Percentiles rank a stretch among this genome's conserved stretches.
phyloP scores from a whole-genome alignment of 2,888 invertebrate species.

The Philhelius pedissequus region DNA sequence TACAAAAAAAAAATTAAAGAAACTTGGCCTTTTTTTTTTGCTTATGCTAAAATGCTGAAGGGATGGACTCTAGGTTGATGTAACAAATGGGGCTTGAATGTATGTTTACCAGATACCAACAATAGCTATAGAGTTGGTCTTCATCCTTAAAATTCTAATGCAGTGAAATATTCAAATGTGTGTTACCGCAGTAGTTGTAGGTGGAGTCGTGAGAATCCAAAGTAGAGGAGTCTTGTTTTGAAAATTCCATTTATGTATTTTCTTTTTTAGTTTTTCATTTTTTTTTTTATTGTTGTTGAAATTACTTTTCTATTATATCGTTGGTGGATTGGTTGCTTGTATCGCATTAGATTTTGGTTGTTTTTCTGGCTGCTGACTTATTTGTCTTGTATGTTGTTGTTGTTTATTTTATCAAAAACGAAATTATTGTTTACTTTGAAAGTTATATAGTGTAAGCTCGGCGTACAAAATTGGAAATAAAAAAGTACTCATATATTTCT shows the following conservation, averaged over 20 bases:
- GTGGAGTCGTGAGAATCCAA: background rate
- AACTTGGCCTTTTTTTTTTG: background rate
- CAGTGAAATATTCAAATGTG: slow-evolving; percentile 43
- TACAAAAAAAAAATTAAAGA: background rate
- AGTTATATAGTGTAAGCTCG: background rate
- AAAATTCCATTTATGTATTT: slow-evolving; percentile 26
- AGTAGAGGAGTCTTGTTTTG: background rate
- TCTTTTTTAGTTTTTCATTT: background rate
- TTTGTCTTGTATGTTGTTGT: background rate
- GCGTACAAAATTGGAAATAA: too few species aligned
- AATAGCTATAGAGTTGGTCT: slow-evolving; percentile 55
- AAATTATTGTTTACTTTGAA: background rate
- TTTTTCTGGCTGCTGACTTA: background rate
- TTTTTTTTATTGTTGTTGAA: slow-evolving; percentile 1
- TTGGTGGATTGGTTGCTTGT: background rate
- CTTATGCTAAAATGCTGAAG: background rate
- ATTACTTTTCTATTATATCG: background rate
- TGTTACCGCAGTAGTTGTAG: slow-evolving; percentile 20
- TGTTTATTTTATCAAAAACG: background rate
- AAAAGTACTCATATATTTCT: too few species aligned
- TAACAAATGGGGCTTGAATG: slow-evolving; percentile 39
- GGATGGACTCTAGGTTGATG: background rate
- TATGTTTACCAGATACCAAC: slow-evolving; percentile 46
- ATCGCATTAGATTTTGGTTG: background rate
- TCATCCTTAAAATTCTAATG: slow-evolving; percentile 59